Conservation (phyloP, 2,888 invertebrate species). For the Caenorhabditis wallacei region DNA sequence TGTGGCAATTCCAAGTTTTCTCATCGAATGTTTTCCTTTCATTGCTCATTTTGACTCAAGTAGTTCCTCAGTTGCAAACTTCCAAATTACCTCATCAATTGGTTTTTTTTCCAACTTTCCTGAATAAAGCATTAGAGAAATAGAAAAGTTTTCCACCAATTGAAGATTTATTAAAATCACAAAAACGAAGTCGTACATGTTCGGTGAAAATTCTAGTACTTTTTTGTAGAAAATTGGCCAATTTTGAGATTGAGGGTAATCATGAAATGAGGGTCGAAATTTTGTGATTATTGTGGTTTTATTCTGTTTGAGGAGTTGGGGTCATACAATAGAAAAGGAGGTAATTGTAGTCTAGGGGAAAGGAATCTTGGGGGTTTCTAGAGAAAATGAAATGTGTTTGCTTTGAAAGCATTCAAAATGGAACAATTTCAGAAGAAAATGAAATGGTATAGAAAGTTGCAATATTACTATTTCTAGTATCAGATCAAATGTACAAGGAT, state of each 20-base stretch:
- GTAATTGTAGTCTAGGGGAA: background rate
- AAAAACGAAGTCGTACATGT: background rate
- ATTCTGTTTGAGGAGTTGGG: constrained; percentile 1
- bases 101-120: too few species aligned
- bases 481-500: constrained; percentile 21
- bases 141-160: background rate
- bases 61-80: background rate
- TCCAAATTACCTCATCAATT: too few species aligned
- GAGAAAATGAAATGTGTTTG: constrained; percentile 1
- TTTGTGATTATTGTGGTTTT: constrained; percentile 26
- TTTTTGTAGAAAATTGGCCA: background rate
- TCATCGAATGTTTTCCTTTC: background rate
- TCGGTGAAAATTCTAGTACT: background rate
- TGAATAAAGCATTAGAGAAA: too few species aligned
- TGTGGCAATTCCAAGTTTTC: background rate
- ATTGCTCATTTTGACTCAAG: background rate
- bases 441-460: background rate
- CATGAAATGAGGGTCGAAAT: background rate
- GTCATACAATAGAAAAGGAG: constrained; percentile 20
- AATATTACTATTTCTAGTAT: constrained; percentile 16
- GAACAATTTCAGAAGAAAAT: constrained; percentile 4
- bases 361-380: background rate
- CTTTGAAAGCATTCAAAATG: constrained; percentile 20
- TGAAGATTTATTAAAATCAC: constrained; percentile 15
- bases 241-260: background rate